These are phyloP conservation scores for Fragum whitleyi DNA, from an alignment of 2,888 invertebrate species.

Conservation along the genomic window DNA sequence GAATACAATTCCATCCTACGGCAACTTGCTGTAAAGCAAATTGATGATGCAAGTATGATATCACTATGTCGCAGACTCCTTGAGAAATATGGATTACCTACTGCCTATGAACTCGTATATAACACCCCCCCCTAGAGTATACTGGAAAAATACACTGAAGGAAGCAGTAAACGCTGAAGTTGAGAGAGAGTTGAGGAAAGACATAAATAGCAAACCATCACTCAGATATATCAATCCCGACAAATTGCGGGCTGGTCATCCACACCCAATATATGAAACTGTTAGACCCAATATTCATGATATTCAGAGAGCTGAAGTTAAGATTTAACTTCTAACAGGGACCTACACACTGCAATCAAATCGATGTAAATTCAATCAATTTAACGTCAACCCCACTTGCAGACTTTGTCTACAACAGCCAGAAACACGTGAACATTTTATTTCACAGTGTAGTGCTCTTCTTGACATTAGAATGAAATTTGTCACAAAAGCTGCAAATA, in stretches of 20 bases:
- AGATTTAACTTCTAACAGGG: not conserved
- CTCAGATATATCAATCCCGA: not conserved
- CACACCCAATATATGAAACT: not conserved
- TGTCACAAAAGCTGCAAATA: too few species aligned
- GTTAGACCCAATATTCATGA: not conserved
- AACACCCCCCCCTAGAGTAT: too few species aligned
- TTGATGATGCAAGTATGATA: too few species aligned
- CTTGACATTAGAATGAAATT: too few species aligned
- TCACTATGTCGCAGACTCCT: too few species aligned
- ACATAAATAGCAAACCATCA: not conserved
- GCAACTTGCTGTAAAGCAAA: too few species aligned
- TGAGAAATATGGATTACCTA: too few species aligned
- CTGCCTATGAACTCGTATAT: too few species aligned
- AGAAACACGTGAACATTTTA: slow-evolving; percentile 4
- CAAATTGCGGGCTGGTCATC: not conserved
- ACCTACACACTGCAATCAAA: not conserved
- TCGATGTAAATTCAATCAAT: not conserved
- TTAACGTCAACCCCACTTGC: not conserved
- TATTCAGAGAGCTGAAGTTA: too few species aligned
- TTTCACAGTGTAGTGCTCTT: not conserved
- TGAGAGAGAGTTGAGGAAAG: not conserved
- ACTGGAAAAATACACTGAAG: too few species aligned
- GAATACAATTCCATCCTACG: too few species aligned
- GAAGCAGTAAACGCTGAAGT: too few species aligned
- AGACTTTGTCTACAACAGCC: not conserved